phyloP scores from a whole-genome alignment of 2,888 invertebrate genomes.

The Drosophila differens region DNA sequence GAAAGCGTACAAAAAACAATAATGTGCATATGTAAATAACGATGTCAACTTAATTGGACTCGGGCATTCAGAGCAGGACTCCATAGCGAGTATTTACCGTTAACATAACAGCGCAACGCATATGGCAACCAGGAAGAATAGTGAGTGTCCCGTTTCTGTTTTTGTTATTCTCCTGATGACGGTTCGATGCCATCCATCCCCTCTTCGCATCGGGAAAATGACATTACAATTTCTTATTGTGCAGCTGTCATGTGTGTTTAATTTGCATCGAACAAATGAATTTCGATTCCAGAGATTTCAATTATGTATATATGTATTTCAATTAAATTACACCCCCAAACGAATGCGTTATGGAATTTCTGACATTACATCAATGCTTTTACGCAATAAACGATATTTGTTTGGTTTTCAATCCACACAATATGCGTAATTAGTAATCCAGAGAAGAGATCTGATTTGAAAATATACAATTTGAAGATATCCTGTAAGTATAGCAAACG shows the following conservation, averaged over 20 bases:
- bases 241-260: conserved; percentile 70
- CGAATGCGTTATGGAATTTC: conserved; percentile 6
- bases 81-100: conserved; percentile 68
- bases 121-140: neutral
- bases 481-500: neutral
- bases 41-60: conserved; percentile 82
- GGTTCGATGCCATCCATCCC: conserved; percentile 6
- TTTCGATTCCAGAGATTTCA: conserved; percentile 61
- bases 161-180: conserved; percentile 5
- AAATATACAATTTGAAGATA: neutral
- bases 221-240: conserved; percentile 76
- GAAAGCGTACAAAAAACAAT: conserved; percentile 61
- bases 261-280: conserved; percentile 63
- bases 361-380: neutral
- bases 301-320: conserved; percentile 63
- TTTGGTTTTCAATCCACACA: conserved; percentile 47
- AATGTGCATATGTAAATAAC: conserved; percentile 74
- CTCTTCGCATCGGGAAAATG: conserved; percentile 37
- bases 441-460: conserved; percentile 21
- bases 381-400: conserved; percentile 40
- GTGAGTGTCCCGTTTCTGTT: conserved; percentile 7
- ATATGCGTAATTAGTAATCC: conserved; percentile 52
- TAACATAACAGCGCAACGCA: conserved; percentile 31
- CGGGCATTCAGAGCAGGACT: conserved; percentile 25
- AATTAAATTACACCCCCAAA: conserved; percentile 58